Evolutionary conservation across 37 sponge, comb jelly and placozoan species (phyloP).

Genomic region (Crambe crambe): DNA sequence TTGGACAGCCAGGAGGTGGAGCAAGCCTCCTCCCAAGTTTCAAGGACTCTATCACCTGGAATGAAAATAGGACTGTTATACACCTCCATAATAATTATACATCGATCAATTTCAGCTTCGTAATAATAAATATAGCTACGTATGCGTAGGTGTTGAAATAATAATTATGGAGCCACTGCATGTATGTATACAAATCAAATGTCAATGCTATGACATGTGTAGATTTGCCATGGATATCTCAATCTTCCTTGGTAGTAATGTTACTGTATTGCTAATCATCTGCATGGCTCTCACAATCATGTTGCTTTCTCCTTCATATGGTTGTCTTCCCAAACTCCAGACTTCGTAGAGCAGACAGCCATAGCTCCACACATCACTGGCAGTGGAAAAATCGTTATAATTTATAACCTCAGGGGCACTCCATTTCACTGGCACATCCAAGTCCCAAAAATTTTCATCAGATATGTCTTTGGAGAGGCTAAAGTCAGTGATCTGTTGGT

Average conservation of each 20-base stretch:
- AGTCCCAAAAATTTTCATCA: not conserved
- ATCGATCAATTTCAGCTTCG: too few species aligned
- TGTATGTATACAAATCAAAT: too few species aligned
- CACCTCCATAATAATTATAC: not conserved
- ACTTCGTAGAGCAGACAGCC: not conserved
- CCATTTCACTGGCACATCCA: not conserved
- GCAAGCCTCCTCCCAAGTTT: not conserved
- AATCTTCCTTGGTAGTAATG: too few species aligned
- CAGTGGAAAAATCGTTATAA: not conserved
- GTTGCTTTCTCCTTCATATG: not conserved
- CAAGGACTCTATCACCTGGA: not conserved
- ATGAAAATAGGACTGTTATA: too few species aligned
- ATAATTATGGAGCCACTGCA: too few species aligned
- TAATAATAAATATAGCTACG: too few species aligned
- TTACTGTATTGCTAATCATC: too few species aligned
- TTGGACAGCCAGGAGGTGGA: not conserved
- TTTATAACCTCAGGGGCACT: not conserved
- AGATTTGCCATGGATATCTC: too few species aligned
- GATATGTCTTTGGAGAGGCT: not conserved
- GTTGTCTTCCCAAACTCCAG: constrained; percentile 16
- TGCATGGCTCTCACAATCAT: not conserved
- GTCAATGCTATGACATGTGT: too few species aligned
- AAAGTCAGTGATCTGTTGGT: not conserved
- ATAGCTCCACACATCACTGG: not conserved
- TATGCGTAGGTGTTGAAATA: too few species aligned